A percentile compares a stretch with the other conserved stretches of the same genome.
phyloP scores from a whole-genome alignment of 2,797 vertebrate genomes.

The Rhynchonycteris naso region DNA sequence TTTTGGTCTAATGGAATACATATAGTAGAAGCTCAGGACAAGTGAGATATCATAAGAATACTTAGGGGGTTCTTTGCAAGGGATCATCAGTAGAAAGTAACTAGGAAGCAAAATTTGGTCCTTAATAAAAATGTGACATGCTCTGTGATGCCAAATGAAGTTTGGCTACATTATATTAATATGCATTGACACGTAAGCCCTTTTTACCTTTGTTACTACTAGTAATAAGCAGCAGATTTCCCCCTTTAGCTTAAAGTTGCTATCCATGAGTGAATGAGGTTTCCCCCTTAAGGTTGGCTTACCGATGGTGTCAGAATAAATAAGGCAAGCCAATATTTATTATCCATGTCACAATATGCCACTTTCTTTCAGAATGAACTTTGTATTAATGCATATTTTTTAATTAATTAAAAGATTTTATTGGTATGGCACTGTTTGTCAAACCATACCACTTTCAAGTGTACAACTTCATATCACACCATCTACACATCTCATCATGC shows the following conservation, averaged over 20 bases:
- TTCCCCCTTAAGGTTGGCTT: neutral
- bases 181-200: neutral
- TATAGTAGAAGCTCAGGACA: neutral
- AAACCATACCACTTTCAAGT: no score
- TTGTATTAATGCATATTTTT: neutral
- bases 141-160: neutral
- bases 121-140: neutral
- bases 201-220: neutral
- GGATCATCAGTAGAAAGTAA: neutral
- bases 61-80: neutral
- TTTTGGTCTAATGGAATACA: neutral
- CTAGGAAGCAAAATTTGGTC: neutral
- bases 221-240: neutral
- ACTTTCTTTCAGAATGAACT: slow-evolving; percentile 13
- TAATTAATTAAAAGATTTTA: no score
- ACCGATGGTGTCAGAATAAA: neutral
- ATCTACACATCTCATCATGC: no score
- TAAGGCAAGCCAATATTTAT: slow-evolving; percentile 3
- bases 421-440: no score
- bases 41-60: neutral
- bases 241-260: neutral
- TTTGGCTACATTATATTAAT: neutral
- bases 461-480: no score
- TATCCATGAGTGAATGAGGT: neutral
- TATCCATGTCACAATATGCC: neutral